Evolutionary conservation across 2,797 vertebrate species (phyloP), one percentile per base, ranked within the genome.

Genomic region (Thamnophis elegans): DNA sequence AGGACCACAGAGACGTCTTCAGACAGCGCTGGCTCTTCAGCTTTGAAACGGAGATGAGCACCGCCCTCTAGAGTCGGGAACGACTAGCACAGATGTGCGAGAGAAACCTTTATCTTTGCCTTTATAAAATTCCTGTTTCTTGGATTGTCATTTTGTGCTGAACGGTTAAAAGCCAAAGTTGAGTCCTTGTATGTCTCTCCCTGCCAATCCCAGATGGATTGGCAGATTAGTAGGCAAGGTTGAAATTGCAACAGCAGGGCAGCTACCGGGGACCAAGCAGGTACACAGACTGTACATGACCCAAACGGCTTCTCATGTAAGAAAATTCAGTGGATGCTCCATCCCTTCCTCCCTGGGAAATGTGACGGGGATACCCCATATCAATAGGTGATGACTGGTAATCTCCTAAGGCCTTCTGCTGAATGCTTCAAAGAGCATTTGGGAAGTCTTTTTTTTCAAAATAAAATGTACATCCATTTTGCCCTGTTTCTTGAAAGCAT

Each of bases 61-160:
- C 47, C 47, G 47, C 47, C 47, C 47, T 47, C 47, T 51, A 51
- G 47, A 51, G 47, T 51, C 47, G 4, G 47, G 47, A 51, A 51
- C 47, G 5, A 51, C 47, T 51, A 51, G 47, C 47, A 51, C 47
- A 51, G 51, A 51, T 7, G 47, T 5, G 47, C 47, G 47, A 47
- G 47, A 47, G 47, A 5, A 47, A 47, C 2, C 47, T 51, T 51
- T 51, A 47, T 6, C 47, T 47, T 47, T 4, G 51, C 47, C 47
- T 51, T 51, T 25, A 59, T 85, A 36, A 5, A 59, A 25, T 91
- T 90, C 28, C 42, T 2, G 0, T 78, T 68, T 8, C 22, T 92
- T 93, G 92, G 56, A 89, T 2, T 3, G 3, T 95, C 47, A 68
- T 94, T 96, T 95, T 92, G 22, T 60, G 90, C 86, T 85, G 51